phyloP scores from a whole-genome alignment of 2,113 vertebrate species.

The Mixornis gularis region DNA sequence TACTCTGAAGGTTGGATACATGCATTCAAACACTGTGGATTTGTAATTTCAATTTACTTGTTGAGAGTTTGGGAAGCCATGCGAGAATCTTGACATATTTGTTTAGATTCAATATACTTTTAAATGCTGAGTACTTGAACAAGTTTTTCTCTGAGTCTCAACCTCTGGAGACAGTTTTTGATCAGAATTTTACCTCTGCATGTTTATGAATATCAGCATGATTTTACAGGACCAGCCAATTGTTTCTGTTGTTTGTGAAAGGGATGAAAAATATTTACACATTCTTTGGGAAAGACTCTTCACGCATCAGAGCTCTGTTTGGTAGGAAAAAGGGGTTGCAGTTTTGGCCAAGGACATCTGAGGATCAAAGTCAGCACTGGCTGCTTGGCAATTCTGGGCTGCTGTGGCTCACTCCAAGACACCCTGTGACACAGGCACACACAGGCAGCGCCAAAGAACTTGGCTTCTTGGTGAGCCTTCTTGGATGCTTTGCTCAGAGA shows the following conservation, averaged over 20 bases:
- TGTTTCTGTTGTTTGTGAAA: background rate
- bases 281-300: background rate
- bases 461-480: background rate
- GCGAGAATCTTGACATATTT: background rate
- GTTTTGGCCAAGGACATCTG: background rate
- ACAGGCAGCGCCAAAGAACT: background rate
- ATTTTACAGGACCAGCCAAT: background rate
- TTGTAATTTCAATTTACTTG: background rate
- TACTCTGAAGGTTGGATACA: background rate
- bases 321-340: background rate
- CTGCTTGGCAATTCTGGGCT: background rate
- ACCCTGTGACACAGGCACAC: background rate
- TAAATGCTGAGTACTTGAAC: background rate
- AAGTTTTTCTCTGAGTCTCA: background rate
- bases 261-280: background rate
- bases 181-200: background rate
- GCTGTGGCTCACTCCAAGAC: background rate
- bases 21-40: background rate
- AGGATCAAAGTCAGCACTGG: background rate
- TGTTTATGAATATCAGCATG: background rate
- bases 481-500: background rate
- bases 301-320: background rate
- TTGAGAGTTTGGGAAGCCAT: background rate
- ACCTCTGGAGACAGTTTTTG: background rate
- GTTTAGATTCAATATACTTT: background rate